phyloP scores from a whole-genome alignment of 2,113 vertebrate genomes.

The Chitala chitala region DNA sequence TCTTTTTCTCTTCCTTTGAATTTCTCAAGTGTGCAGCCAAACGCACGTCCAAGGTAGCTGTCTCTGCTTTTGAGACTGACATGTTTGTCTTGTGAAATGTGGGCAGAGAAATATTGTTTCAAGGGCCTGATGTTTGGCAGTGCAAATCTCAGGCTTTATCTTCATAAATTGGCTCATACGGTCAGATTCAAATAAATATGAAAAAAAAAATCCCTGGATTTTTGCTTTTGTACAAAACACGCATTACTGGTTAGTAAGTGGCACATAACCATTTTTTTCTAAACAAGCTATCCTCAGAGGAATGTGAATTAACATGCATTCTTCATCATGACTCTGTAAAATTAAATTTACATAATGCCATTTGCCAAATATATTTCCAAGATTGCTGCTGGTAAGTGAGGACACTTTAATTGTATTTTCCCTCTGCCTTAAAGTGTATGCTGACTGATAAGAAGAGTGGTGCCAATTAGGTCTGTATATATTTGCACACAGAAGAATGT shows the following conservation, averaged over 20 bases:
- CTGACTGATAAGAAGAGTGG: background rate
- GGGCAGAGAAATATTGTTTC: background rate
- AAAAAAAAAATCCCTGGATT: background rate
- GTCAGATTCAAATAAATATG: too few relatives aligned
- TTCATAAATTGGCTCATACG: too few relatives aligned
- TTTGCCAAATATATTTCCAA: background rate
- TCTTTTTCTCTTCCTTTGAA: constrained; percentile 12
- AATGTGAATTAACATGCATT: constrained; percentile 10
- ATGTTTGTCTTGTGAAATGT: constrained; percentile 16
- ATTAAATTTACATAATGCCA: background rate
- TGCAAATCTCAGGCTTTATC: background rate
- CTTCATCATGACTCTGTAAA: background rate
- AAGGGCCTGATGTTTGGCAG: background rate
- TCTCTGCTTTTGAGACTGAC: background rate
- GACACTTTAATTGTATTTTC: background rate
- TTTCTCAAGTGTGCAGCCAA: constrained; percentile 8
- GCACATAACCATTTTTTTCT: background rate
- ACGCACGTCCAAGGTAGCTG: background rate
- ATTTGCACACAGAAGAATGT: background rate
- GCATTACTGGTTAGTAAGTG: background rate
- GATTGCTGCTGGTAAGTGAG: background rate
- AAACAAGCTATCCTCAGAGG: background rate
- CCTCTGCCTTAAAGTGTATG: background rate
- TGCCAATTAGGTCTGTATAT: constrained; percentile 1
- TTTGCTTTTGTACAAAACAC: background rate